Conservation (phyloP, 30 jellyfish, hydroid and myxozoan genomes). For the Aurelia aurita complex sp. Pacific region DNA sequence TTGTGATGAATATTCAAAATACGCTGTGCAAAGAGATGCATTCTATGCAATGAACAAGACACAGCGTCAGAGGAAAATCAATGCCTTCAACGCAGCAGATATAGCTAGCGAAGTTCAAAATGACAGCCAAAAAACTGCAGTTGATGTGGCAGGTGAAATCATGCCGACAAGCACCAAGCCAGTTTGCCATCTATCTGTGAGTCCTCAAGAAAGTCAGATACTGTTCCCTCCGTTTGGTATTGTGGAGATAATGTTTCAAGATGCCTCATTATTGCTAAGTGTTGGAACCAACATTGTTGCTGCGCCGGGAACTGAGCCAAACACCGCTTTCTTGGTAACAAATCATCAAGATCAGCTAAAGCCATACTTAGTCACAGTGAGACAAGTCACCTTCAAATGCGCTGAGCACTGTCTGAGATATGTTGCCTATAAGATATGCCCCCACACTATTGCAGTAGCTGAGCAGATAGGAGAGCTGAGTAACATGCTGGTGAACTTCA, state of each 20-base stretch:
- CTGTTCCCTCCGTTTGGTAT: slow-evolving; percentile 10
- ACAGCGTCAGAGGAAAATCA: background rate
- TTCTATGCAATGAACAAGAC: background rate
- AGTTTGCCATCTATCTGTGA: background rate
- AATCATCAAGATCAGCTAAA: background rate
- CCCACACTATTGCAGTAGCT: slow-evolving; percentile 18
- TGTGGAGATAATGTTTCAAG: slow-evolving; percentile 1
- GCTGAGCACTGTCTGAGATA: background rate
- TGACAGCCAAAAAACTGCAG: background rate
- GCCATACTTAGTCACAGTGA: background rate
- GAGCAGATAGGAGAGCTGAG: slow-evolving; percentile 7
- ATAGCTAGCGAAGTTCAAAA: background rate
- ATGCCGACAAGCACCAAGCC: background rate
- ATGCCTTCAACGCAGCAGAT: background rate
- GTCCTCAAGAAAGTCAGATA: background rate
- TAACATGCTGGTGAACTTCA: slow-evolving; percentile 14
- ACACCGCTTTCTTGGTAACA: background rate
- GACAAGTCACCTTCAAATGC: background rate
- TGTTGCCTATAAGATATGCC: slow-evolving; percentile 18
- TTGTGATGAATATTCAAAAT: background rate
- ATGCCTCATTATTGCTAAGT: slow-evolving; percentile 4
- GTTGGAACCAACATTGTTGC: slow-evolving; percentile 15
- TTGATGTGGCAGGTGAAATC: too few relatives aligned
- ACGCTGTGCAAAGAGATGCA: background rate
- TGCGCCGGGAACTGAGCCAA: slow-evolving; percentile 7